These are phyloP conservation scores for Drosophila austrosaltans DNA, from an alignment of 2,888 invertebrate genomes.

Conservation along the genomic window DNA sequence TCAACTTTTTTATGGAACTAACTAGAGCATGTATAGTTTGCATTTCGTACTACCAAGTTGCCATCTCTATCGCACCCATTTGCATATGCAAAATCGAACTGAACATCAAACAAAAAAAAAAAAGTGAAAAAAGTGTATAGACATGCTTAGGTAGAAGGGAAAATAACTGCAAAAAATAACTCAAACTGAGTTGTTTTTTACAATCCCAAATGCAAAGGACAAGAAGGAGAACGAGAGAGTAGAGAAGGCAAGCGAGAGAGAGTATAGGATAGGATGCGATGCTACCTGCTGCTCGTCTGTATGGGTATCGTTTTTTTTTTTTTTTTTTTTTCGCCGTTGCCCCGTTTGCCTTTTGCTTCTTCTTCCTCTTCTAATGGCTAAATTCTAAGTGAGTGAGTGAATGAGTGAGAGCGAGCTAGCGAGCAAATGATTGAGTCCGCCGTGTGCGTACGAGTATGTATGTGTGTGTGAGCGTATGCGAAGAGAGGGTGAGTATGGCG, in stretches of 20 bases:
- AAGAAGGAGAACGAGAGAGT: conserved; percentile 38
- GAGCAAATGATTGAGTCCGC: conserved; percentile 38
- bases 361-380: conserved; percentile 38
- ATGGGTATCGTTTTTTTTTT: conserved; percentile 20
- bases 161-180: conserved; percentile 24
- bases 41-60: conserved; percentile 13
- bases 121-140: conserved; percentile 18
- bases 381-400: conserved; percentile 30
- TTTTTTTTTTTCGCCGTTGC: conserved; percentile 35
- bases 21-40: conserved; percentile 20
- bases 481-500: conserved; percentile 55
- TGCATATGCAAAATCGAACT: conserved; percentile 55
- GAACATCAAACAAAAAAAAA: not conserved
- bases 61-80: conserved; percentile 55
- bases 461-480: conserved; percentile 33
- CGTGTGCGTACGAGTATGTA: conserved; percentile 25
- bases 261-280: not conserved
- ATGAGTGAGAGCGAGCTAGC: conserved; percentile 53
- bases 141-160: conserved; percentile 56
- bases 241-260: conserved; percentile 22
- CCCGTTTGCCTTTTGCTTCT: conserved; percentile 28
- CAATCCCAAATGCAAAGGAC: conserved; percentile 21
- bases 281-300: conserved; percentile 23
- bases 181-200: conserved; percentile 32
- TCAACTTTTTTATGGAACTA: conserved; percentile 37